Base-by-base conservation (phyloP, 2,888 invertebrate genomes). In the Callinectes sapidus region DNA sequence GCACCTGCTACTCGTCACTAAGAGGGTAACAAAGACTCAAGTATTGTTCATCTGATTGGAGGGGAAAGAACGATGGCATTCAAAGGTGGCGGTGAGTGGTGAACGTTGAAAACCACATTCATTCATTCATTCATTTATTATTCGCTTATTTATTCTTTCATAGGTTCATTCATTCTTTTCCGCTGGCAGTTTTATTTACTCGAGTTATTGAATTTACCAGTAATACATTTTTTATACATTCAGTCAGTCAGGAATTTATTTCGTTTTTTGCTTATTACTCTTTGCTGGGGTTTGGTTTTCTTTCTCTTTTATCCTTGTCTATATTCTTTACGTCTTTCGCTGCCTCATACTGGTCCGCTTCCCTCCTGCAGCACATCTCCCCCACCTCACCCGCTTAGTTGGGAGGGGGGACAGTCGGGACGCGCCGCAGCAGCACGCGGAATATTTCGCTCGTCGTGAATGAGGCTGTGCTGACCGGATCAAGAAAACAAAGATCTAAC, bases 401-500 rank as follows among this genome's bases (percentile, higher is more conserved):
- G 71, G 23, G 71, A 28, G 71, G 71, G 23, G 71, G 71, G 28
- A 71, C n/a, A n/a, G 71, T 10, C 71, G n/a, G 35, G 32, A 81
- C 81, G 32, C 10, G 32, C 81, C 35, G 14, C 71, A 71, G 71
- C 71, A 71, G n/a, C n/a, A n/a, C 61, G 28, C 81, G 81, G 35
- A 81, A 81, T 81, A 32, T 81, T 81, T 81, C 81, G 14, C 81
- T 35, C 81, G 32, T 16, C 81, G 81, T 81, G 81, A 81, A 81
- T 81, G 81, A 32, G 81, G 81, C 81, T 35, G 81, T n/a, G 35
- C 81, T 81, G 81, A 35, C 81, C 81, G 32, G 32, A 81, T 35
- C 32, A 81, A 81, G 23, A 81, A 81, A 81, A 81, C 81, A 81
- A 81, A 81, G 81, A 81, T 81, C 81, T 81, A 13, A 81, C 81